Conservation (phyloP, 2,113 vertebrate species). For the Hydrochoerus hydrochaeris region DNA sequence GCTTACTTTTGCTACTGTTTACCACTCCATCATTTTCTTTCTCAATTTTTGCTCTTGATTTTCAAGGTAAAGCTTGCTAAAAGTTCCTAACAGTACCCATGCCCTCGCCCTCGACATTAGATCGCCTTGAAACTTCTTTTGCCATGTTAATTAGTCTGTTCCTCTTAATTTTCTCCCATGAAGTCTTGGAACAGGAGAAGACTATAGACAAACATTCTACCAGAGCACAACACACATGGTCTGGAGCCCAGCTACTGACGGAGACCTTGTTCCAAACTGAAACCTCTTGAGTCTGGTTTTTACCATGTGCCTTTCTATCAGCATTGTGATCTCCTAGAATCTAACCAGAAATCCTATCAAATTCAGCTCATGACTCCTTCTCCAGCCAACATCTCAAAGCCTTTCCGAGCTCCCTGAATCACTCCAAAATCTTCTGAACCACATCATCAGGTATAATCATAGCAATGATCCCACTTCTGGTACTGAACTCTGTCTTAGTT, state of each 20-base stretch:
- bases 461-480: background rate
- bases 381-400: background rate
- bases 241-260: background rate
- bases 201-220: background rate
- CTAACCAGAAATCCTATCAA: background rate
- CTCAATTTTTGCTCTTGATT: background rate
- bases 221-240: background rate
- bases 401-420: background rate
- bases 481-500: background rate
- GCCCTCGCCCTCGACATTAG: background rate
- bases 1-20: background rate
- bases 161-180: background rate
- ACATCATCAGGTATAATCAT: background rate
- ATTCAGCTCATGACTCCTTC: background rate
- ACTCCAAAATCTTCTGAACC: background rate
- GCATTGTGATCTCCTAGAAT: background rate
- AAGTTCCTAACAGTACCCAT: background rate
- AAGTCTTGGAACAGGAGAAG: background rate
- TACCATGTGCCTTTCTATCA: background rate
- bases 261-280: background rate
- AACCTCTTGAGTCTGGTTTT: background rate
- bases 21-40: background rate
- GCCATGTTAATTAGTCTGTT: background rate
- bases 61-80: background rate
- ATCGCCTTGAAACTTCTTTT: background rate